These are phyloP conservation scores for Macrobrachium rosenbergii DNA, from an alignment of 1,140 invertebrate genomes.

Conservation along the genomic window DNA sequence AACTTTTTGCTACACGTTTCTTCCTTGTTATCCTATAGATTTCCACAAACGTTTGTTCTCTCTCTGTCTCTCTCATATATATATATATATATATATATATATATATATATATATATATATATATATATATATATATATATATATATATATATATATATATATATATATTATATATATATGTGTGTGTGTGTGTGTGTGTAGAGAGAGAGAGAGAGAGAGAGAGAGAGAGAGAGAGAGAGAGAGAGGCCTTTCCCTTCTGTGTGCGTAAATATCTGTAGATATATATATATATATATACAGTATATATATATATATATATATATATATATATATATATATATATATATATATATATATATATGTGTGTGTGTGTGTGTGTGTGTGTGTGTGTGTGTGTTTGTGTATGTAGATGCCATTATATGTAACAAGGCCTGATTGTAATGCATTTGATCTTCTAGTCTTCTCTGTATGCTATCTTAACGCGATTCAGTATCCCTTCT, in stretches of 20 bases:
- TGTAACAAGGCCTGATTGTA: no score
- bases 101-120: slow-evolving; percentile 27
- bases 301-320: neutral
- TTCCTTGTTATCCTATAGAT: no score
- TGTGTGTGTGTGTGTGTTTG: neutral
- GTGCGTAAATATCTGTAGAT: no score
- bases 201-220: no score
- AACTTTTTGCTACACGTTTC: no score
- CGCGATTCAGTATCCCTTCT: no score
- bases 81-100: slow-evolving; percentile 15
- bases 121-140: slow-evolving; percentile 10
- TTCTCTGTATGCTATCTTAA: no score
- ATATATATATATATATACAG: slow-evolving; percentile 8
- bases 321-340: slow-evolving; percentile 18
- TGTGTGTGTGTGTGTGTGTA: no score
- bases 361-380: neutral
- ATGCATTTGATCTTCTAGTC: no score
- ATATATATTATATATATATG: slow-evolving; percentile 18
- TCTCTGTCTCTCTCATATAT: neutral
- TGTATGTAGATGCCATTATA: neutral
- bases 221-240: no score
- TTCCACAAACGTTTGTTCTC: no score
- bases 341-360: slow-evolving; percentile 27
- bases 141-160: slow-evolving; percentile 2
- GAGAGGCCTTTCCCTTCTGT: no score